A percentile compares a stretch with the other conserved stretches of the same genome.
Conservation (phyloP, 2,113 vertebrate genomes). For the Rutilus rutilus region DNA sequence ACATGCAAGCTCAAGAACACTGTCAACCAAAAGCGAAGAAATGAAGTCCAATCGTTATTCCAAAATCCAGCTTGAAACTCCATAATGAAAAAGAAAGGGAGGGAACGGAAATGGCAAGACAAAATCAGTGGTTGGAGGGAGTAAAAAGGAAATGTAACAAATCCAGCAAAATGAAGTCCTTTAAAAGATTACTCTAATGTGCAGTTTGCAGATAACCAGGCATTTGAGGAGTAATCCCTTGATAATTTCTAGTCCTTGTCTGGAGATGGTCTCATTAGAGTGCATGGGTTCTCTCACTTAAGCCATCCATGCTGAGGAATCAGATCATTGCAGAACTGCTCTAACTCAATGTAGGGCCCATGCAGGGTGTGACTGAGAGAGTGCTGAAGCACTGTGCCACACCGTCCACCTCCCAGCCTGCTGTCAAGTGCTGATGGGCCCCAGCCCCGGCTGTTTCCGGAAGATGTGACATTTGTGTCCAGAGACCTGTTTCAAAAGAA, state of each 20-base stretch:
- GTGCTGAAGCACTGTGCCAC: constrained; percentile 61
- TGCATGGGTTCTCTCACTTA: constrained; percentile 73
- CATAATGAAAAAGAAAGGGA: constrained; percentile 78
- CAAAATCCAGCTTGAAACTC: constrained; percentile 84
- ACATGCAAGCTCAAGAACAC: constrained; percentile 87
- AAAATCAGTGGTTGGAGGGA: constrained; percentile 37
- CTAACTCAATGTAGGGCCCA: constrained; percentile 69
- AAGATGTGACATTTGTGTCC: constrained; percentile 78
- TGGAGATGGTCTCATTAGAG: constrained; percentile 75
- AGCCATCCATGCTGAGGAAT: constrained; percentile 81
- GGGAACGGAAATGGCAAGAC: constrained; percentile 43
- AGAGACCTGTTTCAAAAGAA: constrained; percentile 73
- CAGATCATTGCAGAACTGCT: constrained; percentile 76
- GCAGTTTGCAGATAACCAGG: constrained; percentile 65
- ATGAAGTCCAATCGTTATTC: constrained; percentile 85
- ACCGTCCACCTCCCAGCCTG: constrained; percentile 65
- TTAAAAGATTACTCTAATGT: constrained; percentile 65
- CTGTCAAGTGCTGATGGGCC: constrained; percentile 61
- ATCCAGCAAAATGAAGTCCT: constrained; percentile 67
- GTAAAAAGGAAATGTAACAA: constrained; percentile 62
- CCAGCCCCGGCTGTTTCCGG: constrained; percentile 67
- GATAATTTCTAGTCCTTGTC: constrained; percentile 72
- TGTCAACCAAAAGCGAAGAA: constrained; percentile 89
- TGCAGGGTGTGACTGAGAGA: constrained; percentile 64
- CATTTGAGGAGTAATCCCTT: constrained; percentile 72